Conservation (phyloP, 2,888 invertebrate genomes). For the Coecobrya sp. region DNA sequence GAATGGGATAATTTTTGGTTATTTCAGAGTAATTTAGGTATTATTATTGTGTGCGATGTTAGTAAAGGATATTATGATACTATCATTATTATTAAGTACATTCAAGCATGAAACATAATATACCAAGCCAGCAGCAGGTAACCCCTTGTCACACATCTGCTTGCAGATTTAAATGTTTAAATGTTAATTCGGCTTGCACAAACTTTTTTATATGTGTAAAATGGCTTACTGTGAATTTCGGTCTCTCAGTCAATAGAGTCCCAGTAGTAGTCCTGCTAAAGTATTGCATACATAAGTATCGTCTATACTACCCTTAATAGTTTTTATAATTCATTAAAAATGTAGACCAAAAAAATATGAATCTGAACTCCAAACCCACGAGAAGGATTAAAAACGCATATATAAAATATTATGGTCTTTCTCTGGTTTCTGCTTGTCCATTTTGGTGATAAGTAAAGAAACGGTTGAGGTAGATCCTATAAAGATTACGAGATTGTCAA, state of each 20-base stretch:
- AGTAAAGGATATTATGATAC: slow-evolving; percentile 15
- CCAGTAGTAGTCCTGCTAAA: too few relatives aligned
- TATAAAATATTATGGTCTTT: too few relatives aligned
- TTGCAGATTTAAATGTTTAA: slow-evolving; percentile 2
- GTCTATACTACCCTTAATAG: too few relatives aligned
- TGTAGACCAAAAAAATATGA: background rate
- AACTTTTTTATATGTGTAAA: background rate
- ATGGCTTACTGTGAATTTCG: slow-evolving; percentile 8
- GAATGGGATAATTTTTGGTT: slow-evolving; percentile 61
- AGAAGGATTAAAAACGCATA: background rate
- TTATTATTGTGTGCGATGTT: slow-evolving; percentile 9
- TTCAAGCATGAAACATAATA: slow-evolving; percentile 19
- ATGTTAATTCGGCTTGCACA: slow-evolving; percentile 46
- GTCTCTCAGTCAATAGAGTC: background rate
- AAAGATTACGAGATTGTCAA: slow-evolving; percentile 54
- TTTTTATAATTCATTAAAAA: background rate
- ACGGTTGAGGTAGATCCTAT: slow-evolving; percentile 49
- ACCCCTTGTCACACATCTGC: background rate
- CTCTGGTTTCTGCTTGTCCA: background rate
- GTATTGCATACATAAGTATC: too few relatives aligned
- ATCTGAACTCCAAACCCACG: background rate
- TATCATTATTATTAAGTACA: slow-evolving; percentile 36
- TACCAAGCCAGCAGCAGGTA: background rate
- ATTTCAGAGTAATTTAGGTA: slow-evolving; percentile 47
- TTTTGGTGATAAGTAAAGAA: background rate